These are phyloP conservation scores for Drosophila rhopaloa DNA, from an alignment of 1,140 invertebrate species.

Conservation along the genomic window DNA sequence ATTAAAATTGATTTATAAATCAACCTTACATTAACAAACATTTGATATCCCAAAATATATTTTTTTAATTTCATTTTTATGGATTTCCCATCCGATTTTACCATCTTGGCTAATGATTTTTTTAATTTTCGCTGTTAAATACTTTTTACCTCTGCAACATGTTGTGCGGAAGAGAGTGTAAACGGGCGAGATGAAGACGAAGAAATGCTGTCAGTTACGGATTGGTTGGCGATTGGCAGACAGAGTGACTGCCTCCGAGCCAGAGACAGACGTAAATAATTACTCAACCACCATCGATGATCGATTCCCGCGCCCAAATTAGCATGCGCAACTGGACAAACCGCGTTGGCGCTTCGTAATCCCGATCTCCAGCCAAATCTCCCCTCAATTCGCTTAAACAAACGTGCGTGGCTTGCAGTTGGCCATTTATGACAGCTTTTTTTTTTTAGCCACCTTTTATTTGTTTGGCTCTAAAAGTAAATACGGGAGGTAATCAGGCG, in stretches of 20 bases:
- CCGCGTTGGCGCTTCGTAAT: conserved; percentile 32
- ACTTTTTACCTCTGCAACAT: conserved; percentile 26
- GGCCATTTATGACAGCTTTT: conserved; percentile 13
- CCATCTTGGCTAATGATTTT: conserved; percentile 1
- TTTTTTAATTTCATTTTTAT: background rate
- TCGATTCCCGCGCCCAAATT: conserved; percentile 70
- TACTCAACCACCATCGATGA: conserved; percentile 53
- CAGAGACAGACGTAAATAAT: conserved; percentile 61
- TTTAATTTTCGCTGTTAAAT: conserved; percentile 1
- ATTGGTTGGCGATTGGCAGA: conserved; percentile 8
- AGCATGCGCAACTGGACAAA: conserved; percentile 70
- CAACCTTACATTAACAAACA: background rate
- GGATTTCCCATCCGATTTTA: background rate
- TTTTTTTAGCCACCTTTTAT: conserved; percentile 10
- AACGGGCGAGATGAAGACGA: conserved; percentile 16
- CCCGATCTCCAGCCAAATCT: conserved; percentile 1
- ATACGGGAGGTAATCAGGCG: conserved; percentile 61
- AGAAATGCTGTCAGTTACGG: conserved; percentile 43
- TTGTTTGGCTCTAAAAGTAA: conserved; percentile 60
- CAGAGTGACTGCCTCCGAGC: conserved; percentile 43
- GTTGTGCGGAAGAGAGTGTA: conserved; percentile 23
- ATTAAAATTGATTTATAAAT: no score
- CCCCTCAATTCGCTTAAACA: conserved; percentile 6
- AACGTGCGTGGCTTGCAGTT: conserved; percentile 45
- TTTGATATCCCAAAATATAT: background rate